phyloP scores from a whole-genome alignment of 2,797 vertebrate species.

The Lithobates sylvaticus region DNA sequence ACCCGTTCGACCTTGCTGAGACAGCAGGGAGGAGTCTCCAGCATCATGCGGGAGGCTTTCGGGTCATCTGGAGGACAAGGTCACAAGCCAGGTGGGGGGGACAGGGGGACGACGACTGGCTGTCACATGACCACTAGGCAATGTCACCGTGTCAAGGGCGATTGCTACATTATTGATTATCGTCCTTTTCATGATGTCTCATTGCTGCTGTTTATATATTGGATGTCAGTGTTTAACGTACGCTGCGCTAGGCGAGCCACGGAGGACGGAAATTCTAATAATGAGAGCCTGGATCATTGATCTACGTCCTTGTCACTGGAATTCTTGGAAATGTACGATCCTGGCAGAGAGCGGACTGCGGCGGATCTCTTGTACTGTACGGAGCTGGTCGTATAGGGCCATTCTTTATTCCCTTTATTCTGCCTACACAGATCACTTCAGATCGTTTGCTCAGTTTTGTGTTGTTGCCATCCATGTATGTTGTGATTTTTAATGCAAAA shows the following conservation, averaged over 20 bases:
- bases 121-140: constrained; percentile 89
- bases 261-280: constrained; percentile 32
- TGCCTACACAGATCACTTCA: not conserved
- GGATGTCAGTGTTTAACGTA: constrained; percentile 68
- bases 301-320: constrained; percentile 35
- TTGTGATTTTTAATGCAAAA: not conserved
- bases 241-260: constrained; percentile 19
- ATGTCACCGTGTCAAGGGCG: constrained; percentile 96
- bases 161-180: constrained; percentile 82
- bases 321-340: not conserved
- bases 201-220: constrained; percentile 70
- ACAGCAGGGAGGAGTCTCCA: constrained; percentile 84
- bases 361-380: not conserved
- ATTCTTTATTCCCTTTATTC: not conserved
- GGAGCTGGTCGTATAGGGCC: not conserved
- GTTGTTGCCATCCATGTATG: not conserved
- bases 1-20: constrained; percentile 96
- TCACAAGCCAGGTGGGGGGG: constrained; percentile 89
- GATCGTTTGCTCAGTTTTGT: too few species aligned
- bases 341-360: not conserved
- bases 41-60: constrained; percentile 77
- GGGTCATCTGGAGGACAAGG: constrained; percentile 94
- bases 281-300: constrained; percentile 30
- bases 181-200: constrained; percentile 70
- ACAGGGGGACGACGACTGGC: constrained; percentile 78